Evolutionary conservation across 2,888 invertebrate species (phyloP).

Genomic region (Caenorhabditis afra): DNA sequence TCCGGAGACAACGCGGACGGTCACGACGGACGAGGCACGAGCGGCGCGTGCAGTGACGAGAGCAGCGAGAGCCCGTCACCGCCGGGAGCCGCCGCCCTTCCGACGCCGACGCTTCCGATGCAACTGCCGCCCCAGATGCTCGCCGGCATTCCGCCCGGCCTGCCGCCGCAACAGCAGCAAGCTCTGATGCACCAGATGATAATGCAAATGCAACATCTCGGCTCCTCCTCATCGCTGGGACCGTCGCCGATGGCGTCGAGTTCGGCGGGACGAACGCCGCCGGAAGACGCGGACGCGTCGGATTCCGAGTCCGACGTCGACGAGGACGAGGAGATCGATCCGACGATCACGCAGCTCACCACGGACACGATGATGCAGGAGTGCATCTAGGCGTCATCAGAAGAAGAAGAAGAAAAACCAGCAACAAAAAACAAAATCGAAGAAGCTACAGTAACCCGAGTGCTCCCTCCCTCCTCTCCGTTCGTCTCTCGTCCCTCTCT

Average conservation of each 20-base stretch:
- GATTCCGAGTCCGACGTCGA: slow-evolving; percentile 60
- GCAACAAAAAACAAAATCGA: too few species aligned
- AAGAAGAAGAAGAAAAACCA: too few species aligned
- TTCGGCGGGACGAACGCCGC: slow-evolving; percentile 55
- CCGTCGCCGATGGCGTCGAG: slow-evolving; percentile 61
- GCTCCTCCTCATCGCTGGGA: slow-evolving; percentile 46
- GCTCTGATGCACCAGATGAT: slow-evolving; percentile 21
- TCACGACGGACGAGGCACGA: slow-evolving; percentile 58
- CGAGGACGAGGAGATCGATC: slow-evolving; percentile 66
- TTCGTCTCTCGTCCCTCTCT: background rate
- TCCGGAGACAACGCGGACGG: slow-evolving; percentile 31
- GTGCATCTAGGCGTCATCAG: slow-evolving; percentile 34
- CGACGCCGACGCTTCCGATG: background rate
- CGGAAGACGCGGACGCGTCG: slow-evolving; percentile 51
- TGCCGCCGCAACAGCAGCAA: slow-evolving; percentile 8
- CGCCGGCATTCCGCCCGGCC: background rate
- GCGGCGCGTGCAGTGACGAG: slow-evolving; percentile 24
- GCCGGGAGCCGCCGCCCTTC: background rate
- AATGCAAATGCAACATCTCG: slow-evolving; percentile 34
- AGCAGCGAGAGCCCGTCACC: slow-evolving; percentile 36
- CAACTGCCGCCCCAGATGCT: too few species aligned
- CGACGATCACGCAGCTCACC: slow-evolving; percentile 66
- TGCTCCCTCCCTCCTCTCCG: background rate
- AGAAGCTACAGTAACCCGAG: background rate
- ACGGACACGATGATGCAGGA: slow-evolving; percentile 59